A percentile compares a stretch with the other conserved stretches of the same genome.
These are phyloP conservation scores for Garra rufa DNA, from an alignment of 2,113 vertebrate species.

Conservation along the genomic window DNA sequence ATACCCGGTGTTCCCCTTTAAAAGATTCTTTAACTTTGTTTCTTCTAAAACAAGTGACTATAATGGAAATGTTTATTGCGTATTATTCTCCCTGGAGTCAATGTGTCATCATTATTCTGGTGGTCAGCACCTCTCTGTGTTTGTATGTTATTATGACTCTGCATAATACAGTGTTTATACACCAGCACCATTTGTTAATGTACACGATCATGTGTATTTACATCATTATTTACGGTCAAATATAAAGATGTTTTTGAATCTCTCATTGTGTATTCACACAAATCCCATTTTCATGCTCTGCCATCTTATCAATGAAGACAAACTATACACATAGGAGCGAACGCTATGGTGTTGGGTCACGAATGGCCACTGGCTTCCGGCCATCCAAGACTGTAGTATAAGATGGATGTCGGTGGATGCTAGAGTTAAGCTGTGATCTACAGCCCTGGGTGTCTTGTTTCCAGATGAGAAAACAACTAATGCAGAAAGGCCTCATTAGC, in stretches of 20 bases:
- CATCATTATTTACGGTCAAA: constrained; percentile 21
- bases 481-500: constrained; percentile 36
- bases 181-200: not conserved
- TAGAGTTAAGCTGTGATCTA: constrained; percentile 24
- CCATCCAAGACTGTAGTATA: not conserved
- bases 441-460: constrained; percentile 11
- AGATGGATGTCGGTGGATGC: constrained; percentile 23
- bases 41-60: not conserved
- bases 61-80: not conserved
- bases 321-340: constrained; percentile 6
- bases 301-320: constrained; percentile 31
- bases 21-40: not conserved
- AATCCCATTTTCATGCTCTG: not conserved
- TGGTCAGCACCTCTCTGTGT: not conserved
- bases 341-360: not conserved
- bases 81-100: not conserved
- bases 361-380: not conserved
- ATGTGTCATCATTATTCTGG: not conserved
- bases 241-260: not conserved
- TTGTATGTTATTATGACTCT: not conserved
- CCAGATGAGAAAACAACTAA: constrained; percentile 15
- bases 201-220: constrained; percentile 7
- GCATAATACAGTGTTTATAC: not conserved
- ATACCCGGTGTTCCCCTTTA: too few relatives aligned
- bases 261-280: constrained; percentile 1